These are phyloP conservation scores for Lycodopsis pacificus DNA, from an alignment of 2,797 vertebrate species.

Conservation along the genomic window DNA sequence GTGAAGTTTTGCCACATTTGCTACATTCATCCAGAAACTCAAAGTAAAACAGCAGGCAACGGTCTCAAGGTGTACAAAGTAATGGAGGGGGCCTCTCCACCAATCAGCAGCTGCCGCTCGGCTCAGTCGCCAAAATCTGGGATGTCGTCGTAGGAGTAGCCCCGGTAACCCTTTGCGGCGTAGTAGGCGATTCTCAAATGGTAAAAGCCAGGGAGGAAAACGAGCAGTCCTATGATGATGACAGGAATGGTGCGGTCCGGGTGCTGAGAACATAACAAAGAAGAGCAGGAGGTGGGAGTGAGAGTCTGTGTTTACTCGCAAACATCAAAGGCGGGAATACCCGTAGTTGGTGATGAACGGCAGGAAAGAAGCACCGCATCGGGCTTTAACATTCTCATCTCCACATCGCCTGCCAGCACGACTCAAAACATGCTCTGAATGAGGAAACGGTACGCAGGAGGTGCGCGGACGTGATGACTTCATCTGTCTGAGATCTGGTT, in stretches of 20 bases:
- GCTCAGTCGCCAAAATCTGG: slow-evolving; percentile 95
- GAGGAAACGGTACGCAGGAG: slow-evolving; percentile 11
- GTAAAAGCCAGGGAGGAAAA: slow-evolving; percentile 97
- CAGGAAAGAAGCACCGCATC: slow-evolving; percentile 15
- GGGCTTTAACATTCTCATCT: slow-evolving; percentile 39
- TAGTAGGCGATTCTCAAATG: slow-evolving; percentile 96
- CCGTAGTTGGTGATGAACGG: neutral
- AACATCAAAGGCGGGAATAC: slow-evolving; percentile 4
- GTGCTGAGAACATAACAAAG: slow-evolving; percentile 78
- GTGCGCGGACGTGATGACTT: slow-evolving; percentile 31
- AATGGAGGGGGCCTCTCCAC: neutral
- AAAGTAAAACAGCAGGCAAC: slow-evolving; percentile 53
- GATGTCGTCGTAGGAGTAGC: slow-evolving; percentile 97
- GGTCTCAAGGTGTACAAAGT: slow-evolving; percentile 17
- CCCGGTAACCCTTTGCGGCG: slow-evolving; percentile 93
- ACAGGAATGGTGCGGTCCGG: slow-evolving; percentile 92
- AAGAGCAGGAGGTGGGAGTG: neutral
- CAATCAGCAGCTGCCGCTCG: neutral
- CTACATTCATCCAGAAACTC: slow-evolving; percentile 47
- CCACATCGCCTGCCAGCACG: slow-evolving; percentile 3
- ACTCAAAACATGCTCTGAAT: slow-evolving; percentile 6
- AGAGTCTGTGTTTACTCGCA: neutral
- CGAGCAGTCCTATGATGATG: slow-evolving; percentile 93
- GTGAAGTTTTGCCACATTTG: neutral
- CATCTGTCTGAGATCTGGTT: slow-evolving; percentile 38